These are phyloP conservation scores for Sebastes umbrosus DNA, from an alignment of 2,797 vertebrate species.

Conservation along the genomic window DNA sequence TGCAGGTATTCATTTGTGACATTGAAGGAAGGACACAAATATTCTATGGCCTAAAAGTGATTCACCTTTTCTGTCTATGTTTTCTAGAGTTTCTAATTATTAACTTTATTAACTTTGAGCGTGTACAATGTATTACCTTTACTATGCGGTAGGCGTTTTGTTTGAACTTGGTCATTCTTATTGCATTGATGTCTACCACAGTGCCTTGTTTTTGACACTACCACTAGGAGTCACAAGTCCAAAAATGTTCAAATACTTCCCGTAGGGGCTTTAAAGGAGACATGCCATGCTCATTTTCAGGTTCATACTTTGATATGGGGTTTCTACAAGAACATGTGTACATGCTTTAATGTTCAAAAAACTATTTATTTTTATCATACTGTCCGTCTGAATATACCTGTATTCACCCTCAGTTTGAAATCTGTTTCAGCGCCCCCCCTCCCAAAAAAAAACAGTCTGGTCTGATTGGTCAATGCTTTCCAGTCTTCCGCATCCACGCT, in stretches of 20 bases:
- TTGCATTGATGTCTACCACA: not conserved
- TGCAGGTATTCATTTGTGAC: slow-evolving; percentile 18
- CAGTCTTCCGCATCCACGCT: accelerated
- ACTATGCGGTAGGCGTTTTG: not conserved
- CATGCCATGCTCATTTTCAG: not conserved
- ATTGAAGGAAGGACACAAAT: not conserved
- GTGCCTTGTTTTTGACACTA: not conserved
- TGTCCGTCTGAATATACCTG: not conserved
- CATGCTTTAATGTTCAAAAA: not conserved
- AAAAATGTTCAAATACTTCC: not conserved
- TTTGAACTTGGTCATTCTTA: not conserved
- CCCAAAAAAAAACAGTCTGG: accelerated
- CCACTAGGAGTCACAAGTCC: not conserved
- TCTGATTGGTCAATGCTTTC: not conserved
- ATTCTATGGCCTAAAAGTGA: not conserved
- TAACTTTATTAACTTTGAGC: slow-evolving; percentile 33
- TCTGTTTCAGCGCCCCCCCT: no score
- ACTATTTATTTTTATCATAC: not conserved
- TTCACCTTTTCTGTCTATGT: not conserved
- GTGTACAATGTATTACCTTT: not conserved
- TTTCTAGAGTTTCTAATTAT: slow-evolving; percentile 2
- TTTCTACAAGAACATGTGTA: no score
- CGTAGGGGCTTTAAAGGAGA: not conserved
- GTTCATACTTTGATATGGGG: no score
- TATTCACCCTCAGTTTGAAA: no score